These are phyloP conservation scores for Onychostoma macrolepis DNA, from an alignment of 2,113 vertebrate species.

Conservation along the genomic window DNA sequence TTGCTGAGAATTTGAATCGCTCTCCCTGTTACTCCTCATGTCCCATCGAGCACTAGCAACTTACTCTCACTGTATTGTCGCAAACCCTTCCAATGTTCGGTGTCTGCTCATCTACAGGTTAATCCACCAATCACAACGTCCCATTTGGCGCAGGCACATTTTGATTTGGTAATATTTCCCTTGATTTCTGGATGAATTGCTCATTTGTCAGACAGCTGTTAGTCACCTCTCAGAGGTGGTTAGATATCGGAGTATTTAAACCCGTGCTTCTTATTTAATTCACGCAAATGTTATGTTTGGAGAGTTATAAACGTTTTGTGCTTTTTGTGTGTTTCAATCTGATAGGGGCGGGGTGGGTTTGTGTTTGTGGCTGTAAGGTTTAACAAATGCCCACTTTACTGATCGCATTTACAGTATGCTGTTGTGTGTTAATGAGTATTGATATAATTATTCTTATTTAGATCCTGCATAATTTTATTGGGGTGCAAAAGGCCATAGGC, in stretches of 20 bases:
- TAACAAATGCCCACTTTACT: constrained; percentile 36
- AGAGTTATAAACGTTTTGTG: constrained; percentile 58
- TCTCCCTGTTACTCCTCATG: constrained; percentile 24
- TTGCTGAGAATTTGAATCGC: constrained; percentile 32
- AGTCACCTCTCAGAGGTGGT: constrained; percentile 60
- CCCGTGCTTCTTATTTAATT: constrained; percentile 75
- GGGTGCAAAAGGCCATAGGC: constrained; percentile 59
- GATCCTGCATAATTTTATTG: constrained; percentile 56
- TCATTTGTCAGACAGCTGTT: constrained; percentile 67
- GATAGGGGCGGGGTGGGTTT: constrained; percentile 50
- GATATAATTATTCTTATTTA: constrained; percentile 66
- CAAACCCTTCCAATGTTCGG: constrained; percentile 8
- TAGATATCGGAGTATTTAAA: constrained; percentile 31
- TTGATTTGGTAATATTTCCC: constrained; percentile 63
- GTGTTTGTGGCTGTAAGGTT: constrained; percentile 45
- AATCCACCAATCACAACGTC: not conserved
- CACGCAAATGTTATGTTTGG: constrained; percentile 59
- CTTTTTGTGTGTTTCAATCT: constrained; percentile 56
- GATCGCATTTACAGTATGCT: constrained; percentile 65
- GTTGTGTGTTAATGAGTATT: constrained; percentile 70
- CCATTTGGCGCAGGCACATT: constrained; percentile 54
- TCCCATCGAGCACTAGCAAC: constrained; percentile 37
- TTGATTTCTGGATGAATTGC: constrained; percentile 60
- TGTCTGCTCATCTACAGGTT: constrained; percentile 13
- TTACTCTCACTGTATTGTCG: constrained; percentile 28